Base-by-base conservation (phyloP, 2,888 invertebrate species). In the Thera britannica region DNA sequence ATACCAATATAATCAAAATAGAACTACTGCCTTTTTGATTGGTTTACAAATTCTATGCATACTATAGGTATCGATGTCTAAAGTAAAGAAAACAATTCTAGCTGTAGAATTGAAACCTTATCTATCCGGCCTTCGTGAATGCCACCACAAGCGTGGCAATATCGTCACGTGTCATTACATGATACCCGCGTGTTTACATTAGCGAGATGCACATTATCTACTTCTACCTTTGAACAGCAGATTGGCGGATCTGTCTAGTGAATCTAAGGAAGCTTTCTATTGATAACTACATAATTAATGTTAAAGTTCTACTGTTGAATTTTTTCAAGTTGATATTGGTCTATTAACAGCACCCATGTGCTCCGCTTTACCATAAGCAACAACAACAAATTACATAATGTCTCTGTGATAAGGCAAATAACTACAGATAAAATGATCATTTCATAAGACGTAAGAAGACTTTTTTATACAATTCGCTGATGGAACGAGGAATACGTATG, bases 151-250 rank as follows among this genome's bases (percentile, higher is more conserved):
- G 69, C 65, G 73, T 71, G 74, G 67, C 65, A 64, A 71, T 67
- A 69, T 77, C 74, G 79, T 80, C 83, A 83, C 83, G 83, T 84
- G 82, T 73, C 62, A 70, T 52, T 52, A 63, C 80, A 79, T 68
- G 73, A 72, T 68, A 69, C 66, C 54, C 36, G 48, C 55, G 72
- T 77, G 75, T 75, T 68, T 72, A 74, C 65, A 72, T 63, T 62
- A 71, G 63, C 56, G 64, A 65, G 66, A 72, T 52, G 9, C 51
- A 71, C 58, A 65, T 59, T 51, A 58, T 64, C 48, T 46, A 49
- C 64, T 51, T 57, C 38, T 68, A 54, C 64, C 51, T 68, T 70
- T 65, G 57, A 56, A 67, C 54, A 44, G 52, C 51, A 11, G 36
- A 38, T 57, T 57, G 38, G 38, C n/a, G 56, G 8, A 38, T 49